A percentile compares a stretch with the other conserved stretches of the same genome.
phyloP scores from a whole-genome alignment of 2,113 vertebrate species.

The Centropristis striata region DNA sequence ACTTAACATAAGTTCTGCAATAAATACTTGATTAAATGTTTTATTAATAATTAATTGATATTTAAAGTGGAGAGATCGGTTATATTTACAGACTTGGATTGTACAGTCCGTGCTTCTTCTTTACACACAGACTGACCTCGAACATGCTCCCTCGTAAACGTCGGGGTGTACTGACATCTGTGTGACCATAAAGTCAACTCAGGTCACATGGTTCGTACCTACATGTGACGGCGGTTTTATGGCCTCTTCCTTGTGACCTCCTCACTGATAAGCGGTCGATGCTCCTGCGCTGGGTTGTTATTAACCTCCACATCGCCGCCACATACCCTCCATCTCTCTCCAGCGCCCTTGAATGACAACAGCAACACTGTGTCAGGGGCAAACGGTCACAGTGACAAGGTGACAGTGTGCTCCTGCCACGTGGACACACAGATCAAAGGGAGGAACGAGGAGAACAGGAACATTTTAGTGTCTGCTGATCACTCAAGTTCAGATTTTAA shows the following conservation, averaged over 20 bases:
- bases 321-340: neutral
- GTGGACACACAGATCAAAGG: conserved; percentile 14
- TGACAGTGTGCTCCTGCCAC: conserved; percentile 23
- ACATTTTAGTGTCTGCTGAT: neutral
- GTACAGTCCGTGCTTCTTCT: neutral
- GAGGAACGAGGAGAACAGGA: neutral
- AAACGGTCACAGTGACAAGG: conserved; percentile 19
- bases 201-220: neutral
- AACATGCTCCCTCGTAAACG: conserved; percentile 18
- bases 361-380: neutral
- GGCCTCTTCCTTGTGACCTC: neutral
- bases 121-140: neutral
- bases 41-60: neutral
- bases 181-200: neutral
- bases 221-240: conserved; percentile 33
- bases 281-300: conserved; percentile 6
- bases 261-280: conserved; percentile 49
- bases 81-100: neutral
- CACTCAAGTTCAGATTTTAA: neutral
- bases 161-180: conserved; percentile 3
- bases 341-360: neutral
- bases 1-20: neutral
- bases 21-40: neutral
- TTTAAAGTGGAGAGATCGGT: neutral
- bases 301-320: conserved; percentile 11